Conservation (phyloP, 2,113 vertebrate species). For the Percina caprodes region DNA sequence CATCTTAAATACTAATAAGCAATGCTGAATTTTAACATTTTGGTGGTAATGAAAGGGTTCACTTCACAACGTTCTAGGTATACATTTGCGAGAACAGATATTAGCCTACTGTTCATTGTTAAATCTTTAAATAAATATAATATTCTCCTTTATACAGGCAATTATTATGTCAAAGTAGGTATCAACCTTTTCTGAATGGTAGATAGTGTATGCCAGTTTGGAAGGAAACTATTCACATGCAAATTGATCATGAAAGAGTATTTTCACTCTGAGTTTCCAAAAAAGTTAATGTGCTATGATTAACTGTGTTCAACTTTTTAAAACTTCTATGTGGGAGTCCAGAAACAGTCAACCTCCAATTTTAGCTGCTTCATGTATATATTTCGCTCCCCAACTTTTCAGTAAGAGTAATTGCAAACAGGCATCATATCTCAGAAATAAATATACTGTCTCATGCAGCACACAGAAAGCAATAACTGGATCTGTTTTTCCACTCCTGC, state of each 20-base stretch:
- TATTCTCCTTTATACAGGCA: constrained; percentile 26
- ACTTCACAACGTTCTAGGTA: constrained; percentile 28
- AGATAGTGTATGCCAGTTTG: constrained; percentile 8
- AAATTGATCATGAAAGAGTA: constrained; percentile 46
- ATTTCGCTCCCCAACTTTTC: constrained; percentile 32
- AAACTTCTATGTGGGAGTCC: constrained; percentile 44
- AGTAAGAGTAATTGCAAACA: constrained; percentile 62
- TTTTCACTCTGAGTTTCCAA: constrained; percentile 26
- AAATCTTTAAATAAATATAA: constrained; percentile 54
- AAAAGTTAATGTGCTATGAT: constrained; percentile 19
- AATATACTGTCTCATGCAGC: constrained; percentile 32
- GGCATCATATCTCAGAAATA: constrained; percentile 54
- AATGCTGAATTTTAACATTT: constrained; percentile 48
- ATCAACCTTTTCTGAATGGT: constrained; percentile 28
- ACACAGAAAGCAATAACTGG: constrained; percentile 10
- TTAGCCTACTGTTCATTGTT: constrained; percentile 36
- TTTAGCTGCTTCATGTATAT: constrained; percentile 34
- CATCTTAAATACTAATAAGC: constrained; percentile 61
- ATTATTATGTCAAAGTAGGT: constrained; percentile 54
- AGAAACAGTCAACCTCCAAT: constrained; percentile 43
- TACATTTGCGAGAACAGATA: constrained; percentile 21
- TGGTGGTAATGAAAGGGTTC: constrained; percentile 56
- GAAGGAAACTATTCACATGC: constrained; percentile 38
- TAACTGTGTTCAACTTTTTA: constrained; percentile 37
- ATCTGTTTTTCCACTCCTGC: constrained; percentile 48